Base-by-base conservation (phyloP, 2,797 vertebrate genomes). In the Avahi laniger region DNA sequence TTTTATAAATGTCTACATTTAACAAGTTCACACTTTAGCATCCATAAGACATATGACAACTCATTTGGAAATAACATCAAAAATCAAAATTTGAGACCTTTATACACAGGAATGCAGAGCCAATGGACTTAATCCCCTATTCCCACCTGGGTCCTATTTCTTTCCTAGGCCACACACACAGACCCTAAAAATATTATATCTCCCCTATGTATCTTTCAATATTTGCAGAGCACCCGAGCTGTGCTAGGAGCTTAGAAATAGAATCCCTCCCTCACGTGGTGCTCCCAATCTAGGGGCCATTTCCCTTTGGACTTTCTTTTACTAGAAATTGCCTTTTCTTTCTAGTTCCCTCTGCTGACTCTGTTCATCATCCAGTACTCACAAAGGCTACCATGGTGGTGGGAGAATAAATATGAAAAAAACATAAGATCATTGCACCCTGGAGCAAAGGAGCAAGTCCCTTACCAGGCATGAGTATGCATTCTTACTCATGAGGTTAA, bases 1-100 rank as follows among this genome's bases (percentile, higher is more conserved):
- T 50, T 84, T 81, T 46, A 54, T 92, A 80, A 81, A 84, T 26
- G 35, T 83, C 28, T 80, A 3, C 13, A 43, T 93, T 73, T 91
- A 73, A 59, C 5, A 91, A 82, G n/a, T 30, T n/a, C 76, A 52
- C 52, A 12, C 8, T 54, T 69, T 48, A 46, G 48, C 11, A 43
- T 18, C 41, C 43, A n/a, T 26, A 79, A 38, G 78, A 82, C 4
- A n/a, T 18, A 5, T 11, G 11, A 50, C 11, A 52, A 63, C 14
- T 87, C 24, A 9, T 33, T 84, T 65, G 35, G 43, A 95, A 90
- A 73, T 67, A 57, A 41, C 35, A 84, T 50, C 30, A 8, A 59
- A 79, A 54, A 35, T 73, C 18, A 43, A 80, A 84, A 52, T 69
- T 41, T 61, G 38, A 30, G 30, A 70, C 0, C 28, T 82, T 93